Conservation (phyloP, 2,113 vertebrate species). For the Nothocercus nigrocapillus region DNA sequence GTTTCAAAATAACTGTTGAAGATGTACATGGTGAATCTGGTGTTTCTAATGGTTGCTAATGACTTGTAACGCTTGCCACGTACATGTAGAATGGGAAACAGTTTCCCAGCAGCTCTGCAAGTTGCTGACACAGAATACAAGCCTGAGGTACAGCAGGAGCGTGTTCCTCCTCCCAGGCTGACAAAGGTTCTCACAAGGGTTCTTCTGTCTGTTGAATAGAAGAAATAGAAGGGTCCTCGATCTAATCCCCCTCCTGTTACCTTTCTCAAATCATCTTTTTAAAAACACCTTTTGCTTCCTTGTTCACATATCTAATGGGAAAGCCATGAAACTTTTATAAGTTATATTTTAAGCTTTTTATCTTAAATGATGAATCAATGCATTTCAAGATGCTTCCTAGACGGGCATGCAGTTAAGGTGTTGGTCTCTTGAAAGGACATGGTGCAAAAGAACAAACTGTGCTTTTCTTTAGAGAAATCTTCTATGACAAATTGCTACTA, state of each 20-base stretch:
- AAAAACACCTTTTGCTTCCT: fast-evolving
- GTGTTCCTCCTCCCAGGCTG: not conserved
- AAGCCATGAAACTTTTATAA: not conserved
- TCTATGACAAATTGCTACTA: not conserved
- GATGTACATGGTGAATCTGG: not conserved
- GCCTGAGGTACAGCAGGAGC: not conserved
- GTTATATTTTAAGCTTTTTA: not conserved
- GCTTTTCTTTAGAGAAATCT: not conserved
- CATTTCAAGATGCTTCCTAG: not conserved
- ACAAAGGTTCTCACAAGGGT: not conserved
- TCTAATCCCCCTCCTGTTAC: not conserved
- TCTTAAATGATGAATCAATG: not conserved
- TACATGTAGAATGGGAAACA: not conserved
- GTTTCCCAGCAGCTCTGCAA: not conserved
- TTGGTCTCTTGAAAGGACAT: not conserved
- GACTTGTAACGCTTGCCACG: fast-evolving
- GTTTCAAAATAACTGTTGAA: not conserved
- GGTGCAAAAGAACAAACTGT: not conserved
- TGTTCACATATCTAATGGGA: not conserved
- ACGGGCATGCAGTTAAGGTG: not conserved
- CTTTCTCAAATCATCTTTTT: not conserved
- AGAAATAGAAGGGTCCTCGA: not conserved
- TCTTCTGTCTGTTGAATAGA: not conserved
- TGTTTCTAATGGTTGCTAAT: not conserved
- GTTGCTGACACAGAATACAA: fast-evolving